Evolutionary conservation across 2,888 invertebrate genomes (phyloP).

Genomic region (Cenopis cana): DNA sequence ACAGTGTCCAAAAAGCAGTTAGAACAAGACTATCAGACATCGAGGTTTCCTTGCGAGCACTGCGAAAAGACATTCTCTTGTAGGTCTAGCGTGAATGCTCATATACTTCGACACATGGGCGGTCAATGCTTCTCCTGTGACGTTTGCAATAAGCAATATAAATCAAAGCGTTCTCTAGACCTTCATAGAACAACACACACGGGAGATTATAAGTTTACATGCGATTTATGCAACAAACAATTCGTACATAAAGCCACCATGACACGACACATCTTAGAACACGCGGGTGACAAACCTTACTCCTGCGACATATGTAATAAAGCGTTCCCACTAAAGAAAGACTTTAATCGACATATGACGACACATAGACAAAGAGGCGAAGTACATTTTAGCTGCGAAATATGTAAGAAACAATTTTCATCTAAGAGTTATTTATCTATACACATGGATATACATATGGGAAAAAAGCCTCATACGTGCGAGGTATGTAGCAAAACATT

Average conservation of each 20-base stretch:
- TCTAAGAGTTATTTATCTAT: neutral
- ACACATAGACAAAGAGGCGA: neutral
- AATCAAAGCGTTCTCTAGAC: conserved; percentile 12
- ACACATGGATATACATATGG: conserved; percentile 1
- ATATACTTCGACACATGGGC: neutral
- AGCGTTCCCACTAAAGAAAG: conserved; percentile 3
- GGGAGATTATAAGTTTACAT: conserved; percentile 12
- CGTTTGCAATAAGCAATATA: conserved; percentile 13
- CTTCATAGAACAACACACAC: conserved; percentile 7
- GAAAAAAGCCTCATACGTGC: neutral
- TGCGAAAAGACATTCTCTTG: conserved; percentile 9
- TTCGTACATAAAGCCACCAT: conserved; percentile 19
- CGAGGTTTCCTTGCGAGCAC: neutral
- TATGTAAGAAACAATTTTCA: neutral
- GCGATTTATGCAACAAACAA: conserved; percentile 15
- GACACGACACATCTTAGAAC: conserved; percentile 10
- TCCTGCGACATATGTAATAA: conserved; percentile 17
- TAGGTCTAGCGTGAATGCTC: conserved; percentile 4
- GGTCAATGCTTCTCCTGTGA: conserved; percentile 15
- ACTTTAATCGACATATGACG: conserved; percentile 9
- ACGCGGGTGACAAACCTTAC: conserved; percentile 26
- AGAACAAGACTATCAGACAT: neutral
- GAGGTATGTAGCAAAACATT: conserved; percentile 12
- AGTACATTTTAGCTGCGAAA: neutral
- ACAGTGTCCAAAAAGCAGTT: neutral